phyloP scores from a whole-genome alignment of 2,888 invertebrate species.

The Amblyjoppa fuscipennis region DNA sequence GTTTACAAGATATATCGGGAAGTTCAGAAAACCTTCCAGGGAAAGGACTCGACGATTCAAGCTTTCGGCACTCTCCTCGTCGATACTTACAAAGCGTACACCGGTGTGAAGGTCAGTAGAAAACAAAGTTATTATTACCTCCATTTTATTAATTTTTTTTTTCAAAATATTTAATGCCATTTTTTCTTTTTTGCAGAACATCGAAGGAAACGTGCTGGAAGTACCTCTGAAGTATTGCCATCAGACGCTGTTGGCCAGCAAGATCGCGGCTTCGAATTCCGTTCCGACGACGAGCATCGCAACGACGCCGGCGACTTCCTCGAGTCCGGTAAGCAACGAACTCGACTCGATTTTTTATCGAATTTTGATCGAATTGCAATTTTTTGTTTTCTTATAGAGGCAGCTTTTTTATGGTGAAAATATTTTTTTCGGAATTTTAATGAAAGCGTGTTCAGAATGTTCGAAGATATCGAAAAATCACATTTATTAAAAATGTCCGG shows the following conservation, averaged over 20 bases:
- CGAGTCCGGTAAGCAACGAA: slow-evolving; percentile 74
- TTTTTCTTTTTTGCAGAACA: slow-evolving; percentile 78
- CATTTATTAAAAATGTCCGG: too few relatives aligned
- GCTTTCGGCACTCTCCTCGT: slow-evolving; percentile 88
- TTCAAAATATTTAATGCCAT: background rate
- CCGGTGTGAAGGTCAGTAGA: slow-evolving; percentile 86
- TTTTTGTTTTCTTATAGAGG: too few relatives aligned
- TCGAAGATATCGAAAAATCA: too few relatives aligned
- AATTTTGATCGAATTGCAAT: too few relatives aligned
- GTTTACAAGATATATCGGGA: slow-evolving; percentile 90
- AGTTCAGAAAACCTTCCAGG: slow-evolving; percentile 88
- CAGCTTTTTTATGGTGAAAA: too few relatives aligned
- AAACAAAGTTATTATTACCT: background rate
- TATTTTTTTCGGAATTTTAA: too few relatives aligned
- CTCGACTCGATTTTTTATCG: too few relatives aligned
- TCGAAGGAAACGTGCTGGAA: slow-evolving; percentile 89
- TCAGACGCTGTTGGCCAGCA: slow-evolving; percentile 87
- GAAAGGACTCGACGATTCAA: slow-evolving; percentile 86
- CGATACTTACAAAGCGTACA: slow-evolving; percentile 90
- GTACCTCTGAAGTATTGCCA: slow-evolving; percentile 91
- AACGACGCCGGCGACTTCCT: slow-evolving; percentile 69
- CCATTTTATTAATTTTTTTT: slow-evolving; percentile 32
- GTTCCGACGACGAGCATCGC: slow-evolving; percentile 55
- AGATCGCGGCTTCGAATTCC: slow-evolving; percentile 86
- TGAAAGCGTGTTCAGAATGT: too few relatives aligned